Base-by-base conservation (phyloP, 1,140 invertebrate genomes). In the Zophobas atratus region DNA sequence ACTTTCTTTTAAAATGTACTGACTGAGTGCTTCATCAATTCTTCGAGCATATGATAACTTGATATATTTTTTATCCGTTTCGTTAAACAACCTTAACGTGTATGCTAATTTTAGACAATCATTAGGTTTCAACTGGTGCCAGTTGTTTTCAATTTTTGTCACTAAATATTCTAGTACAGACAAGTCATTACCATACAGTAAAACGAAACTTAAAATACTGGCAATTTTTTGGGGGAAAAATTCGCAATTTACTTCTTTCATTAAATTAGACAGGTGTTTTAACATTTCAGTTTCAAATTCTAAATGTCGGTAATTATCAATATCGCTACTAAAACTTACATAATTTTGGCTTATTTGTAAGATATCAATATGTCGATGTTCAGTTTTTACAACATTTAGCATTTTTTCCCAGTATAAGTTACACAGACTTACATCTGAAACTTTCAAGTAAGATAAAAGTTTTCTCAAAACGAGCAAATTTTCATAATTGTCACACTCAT, bases 271-370 rank as follows among this genome's bases (percentile, higher is more conserved):
- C 39, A 89, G 82, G 70, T 87, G 57, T 6, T 84, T 81, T 55
- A 86, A 83, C 2, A 90, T 57, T 41, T 80, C 79, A 5, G 84
- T 85, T 76, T 91, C 90, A 57, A 90, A 82, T 1, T 83, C 74
- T 0, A 79, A 57, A 77, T 88, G 85, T 80, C 89, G 88, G 1
- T 86, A 88, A 6, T 87, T 87, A 6, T 86, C 84, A 2, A 89
- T 79, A 76, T 89, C 88, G 5, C 86, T 87, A 76, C 88, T 88
- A 75, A 90, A 90, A 83, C 88, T 86, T 83, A 90, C 87, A 77
- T 91, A 91, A 34, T 86, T 87, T 72, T 88, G 86, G 67, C 86
- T 87, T 38, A 84, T 76, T 77, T 86, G 76, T 33, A 89, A 83
- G 20, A 84, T 76, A 67, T 86, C 72, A n/a, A 84, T 73, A n/a